Evolutionary conservation across 2,113 vertebrate genomes (phyloP).

Genomic region (Cinclus cinclus): DNA sequence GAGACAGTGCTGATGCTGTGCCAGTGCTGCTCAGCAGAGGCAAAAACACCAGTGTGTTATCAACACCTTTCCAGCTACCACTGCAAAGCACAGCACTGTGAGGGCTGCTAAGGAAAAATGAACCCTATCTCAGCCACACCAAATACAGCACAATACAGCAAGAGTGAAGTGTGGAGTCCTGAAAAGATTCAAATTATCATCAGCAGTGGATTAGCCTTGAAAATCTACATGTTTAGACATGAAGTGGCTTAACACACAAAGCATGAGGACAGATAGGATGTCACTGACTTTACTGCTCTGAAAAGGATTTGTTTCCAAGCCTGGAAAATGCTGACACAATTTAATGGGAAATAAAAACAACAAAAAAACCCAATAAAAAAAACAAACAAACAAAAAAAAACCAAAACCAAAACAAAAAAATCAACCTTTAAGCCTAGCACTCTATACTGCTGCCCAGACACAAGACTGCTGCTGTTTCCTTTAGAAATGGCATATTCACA

Average conservation of each 20-base stretch:
- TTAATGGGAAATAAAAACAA: not conserved
- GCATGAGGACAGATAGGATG: not conserved
- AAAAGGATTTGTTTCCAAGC: not conserved
- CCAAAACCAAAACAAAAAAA: not conserved
- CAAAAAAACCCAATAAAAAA: too few species aligned
- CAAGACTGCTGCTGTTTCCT: conserved; percentile 9
- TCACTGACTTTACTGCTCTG: not conserved
- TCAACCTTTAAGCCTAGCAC: not conserved
- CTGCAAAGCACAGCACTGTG: not conserved
- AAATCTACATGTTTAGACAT: not conserved
- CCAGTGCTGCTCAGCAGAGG: not conserved
- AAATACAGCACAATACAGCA: not conserved
- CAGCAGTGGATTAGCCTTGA: not conserved
- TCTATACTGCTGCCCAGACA: not conserved
- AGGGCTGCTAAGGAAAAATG: not conserved
- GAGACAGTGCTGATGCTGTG: not conserved
- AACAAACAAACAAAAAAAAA: not conserved
- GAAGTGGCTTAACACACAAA: not conserved
- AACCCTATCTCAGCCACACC: too few species aligned
- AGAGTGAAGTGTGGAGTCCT: not conserved
- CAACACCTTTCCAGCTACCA: not conserved
- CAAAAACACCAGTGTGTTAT: not conserved
- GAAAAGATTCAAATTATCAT: not conserved
- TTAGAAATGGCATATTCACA: conserved; percentile 47
- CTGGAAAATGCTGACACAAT: not conserved